A percentile compares a stretch with the other conserved stretches of the same genome.
These are phyloP conservation scores for Pogonomyrmex barbatus DNA, from an alignment of 1,140 invertebrate genomes.

Conservation along the genomic window DNA sequence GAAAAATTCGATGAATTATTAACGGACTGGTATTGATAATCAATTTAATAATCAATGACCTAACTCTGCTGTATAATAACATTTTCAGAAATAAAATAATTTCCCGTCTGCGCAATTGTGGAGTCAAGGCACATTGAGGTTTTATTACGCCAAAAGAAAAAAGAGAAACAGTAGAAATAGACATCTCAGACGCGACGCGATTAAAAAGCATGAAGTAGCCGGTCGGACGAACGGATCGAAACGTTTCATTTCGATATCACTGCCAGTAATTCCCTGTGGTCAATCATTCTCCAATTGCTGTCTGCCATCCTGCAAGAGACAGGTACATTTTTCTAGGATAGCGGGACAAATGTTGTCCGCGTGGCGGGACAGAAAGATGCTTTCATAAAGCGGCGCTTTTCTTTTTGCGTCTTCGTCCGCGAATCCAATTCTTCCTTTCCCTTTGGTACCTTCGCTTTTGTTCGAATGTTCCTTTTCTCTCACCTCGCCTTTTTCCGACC, in stretches of 20 bases:
- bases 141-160: conserved; percentile 56
- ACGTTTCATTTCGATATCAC: conserved; percentile 61
- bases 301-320: not conserved
- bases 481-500: conserved; percentile 21
- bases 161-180: conserved; percentile 29
- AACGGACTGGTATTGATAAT: not conserved
- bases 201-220: conserved; percentile 60
- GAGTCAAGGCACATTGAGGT: conserved; percentile 18
- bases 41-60: not conserved
- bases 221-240: conserved; percentile 32
- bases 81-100: conserved; percentile 14
- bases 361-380: conserved; percentile 56
- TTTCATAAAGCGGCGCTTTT: conserved; percentile 69
- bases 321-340: conserved; percentile 17
- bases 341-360: conserved; percentile 56
- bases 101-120: not conserved
- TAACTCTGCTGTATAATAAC: not conserved
- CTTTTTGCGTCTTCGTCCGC: conserved; percentile 58
- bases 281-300: conserved; percentile 54
- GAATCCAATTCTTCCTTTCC: conserved; percentile 61
- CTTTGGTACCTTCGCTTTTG: conserved; percentile 49
- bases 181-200: conserved; percentile 37
- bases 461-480: conserved; percentile 63
- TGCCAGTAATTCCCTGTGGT: conserved; percentile 43
- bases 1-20: not conserved